phyloP scores from a whole-genome alignment of 1,140 invertebrate genomes.

The Sitophilus oryzae region DNA sequence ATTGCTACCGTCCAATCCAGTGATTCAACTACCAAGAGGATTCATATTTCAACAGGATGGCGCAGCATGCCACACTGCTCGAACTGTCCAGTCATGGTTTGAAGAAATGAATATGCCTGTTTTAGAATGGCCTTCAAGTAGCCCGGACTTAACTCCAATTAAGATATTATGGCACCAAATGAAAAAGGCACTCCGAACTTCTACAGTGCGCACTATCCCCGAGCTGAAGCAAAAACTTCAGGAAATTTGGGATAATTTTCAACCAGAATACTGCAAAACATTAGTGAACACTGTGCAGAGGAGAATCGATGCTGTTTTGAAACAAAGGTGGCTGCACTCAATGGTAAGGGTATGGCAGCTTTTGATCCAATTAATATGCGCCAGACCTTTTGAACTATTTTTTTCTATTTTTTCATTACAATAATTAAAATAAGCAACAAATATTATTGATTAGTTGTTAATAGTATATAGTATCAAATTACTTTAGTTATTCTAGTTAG shows the following conservation, averaged over 20 bases:
- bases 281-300: constrained; percentile 8
- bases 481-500: too few species aligned
- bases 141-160: constrained; percentile 8
- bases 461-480: too few species aligned
- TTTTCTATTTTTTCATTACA: too few species aligned
- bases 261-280: constrained; percentile 23
- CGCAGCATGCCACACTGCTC: constrained; percentile 19
- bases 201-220: constrained; percentile 8
- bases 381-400: too few species aligned
- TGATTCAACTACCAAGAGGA: background rate
- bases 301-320: background rate
- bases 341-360: too few species aligned
- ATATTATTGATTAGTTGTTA: too few species aligned
- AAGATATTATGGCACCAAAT: constrained; percentile 18
- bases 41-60: constrained; percentile 21
- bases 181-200: constrained; percentile 16
- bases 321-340: background rate
- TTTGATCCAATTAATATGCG: too few species aligned
- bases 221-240: constrained; percentile 19
- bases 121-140: constrained; percentile 14
- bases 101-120: constrained; percentile 9
- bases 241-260: constrained; percentile 16
- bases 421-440: too few species aligned
- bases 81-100: constrained; percentile 14
- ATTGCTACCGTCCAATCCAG: background rate